Percentiles rank a stretch among this genome's conserved stretches.
Conservation (phyloP, 1,140 invertebrate genomes). For the Bombyx mori region ASM3026992v2 NC_085116.1:5204001-5204500, state of each 20-base stretch:
- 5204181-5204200: not conserved
- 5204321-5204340: slow-evolving; percentile 45
- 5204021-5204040: slow-evolving; percentile 63
- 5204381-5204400: too few relatives aligned
- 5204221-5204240: slow-evolving; percentile 43
- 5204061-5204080: too few relatives aligned
- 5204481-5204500: too few relatives aligned
- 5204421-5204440: too few relatives aligned
- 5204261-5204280: slow-evolving; percentile 53
- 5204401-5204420: too few relatives aligned
- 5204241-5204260: slow-evolving; percentile 31
- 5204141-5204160: not conserved
- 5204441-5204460: too few relatives aligned
- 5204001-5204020: slow-evolving; percentile 63
- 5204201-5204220: slow-evolving; percentile 41
- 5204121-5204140: not conserved
- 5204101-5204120: too few relatives aligned
- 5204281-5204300: slow-evolving; percentile 49
- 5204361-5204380: too few relatives aligned
- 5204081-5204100: too few relatives aligned
- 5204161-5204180: not conserved
- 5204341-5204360: too few relatives aligned
- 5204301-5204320: slow-evolving; percentile 43
- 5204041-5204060: slow-evolving; percentile 45
- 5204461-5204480: too few relatives aligned